A percentile compares a stretch with the other conserved stretches of the same genome.
phyloP scores from a whole-genome alignment of 1,140 invertebrate genomes.

The Drosophila lacteicornis region DNA sequence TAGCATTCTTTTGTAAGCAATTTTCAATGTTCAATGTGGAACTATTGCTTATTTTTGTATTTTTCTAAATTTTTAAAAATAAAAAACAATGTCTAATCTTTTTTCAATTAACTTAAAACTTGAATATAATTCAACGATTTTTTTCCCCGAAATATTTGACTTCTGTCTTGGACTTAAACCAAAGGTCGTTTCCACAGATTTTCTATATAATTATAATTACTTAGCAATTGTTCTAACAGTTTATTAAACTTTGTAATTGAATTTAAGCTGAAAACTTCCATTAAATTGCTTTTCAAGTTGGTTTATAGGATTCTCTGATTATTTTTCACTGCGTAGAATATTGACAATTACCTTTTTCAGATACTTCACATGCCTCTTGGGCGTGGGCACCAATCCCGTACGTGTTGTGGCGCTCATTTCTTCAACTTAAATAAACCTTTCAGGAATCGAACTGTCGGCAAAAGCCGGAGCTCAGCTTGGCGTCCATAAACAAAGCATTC shows the following conservation, averaged over 20 bases:
- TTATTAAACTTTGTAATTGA: background rate
- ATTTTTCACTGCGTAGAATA: background rate
- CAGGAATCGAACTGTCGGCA: background rate
- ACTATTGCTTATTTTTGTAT: too few relatives aligned
- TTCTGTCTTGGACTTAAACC: too few relatives aligned
- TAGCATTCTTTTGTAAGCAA: too few relatives aligned
- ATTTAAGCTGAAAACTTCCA: too few relatives aligned
- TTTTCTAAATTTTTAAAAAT: too few relatives aligned
- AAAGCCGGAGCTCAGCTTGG: slow-evolving; percentile 1
- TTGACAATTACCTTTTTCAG: slow-evolving; percentile 63
- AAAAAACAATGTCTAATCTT: too few relatives aligned
- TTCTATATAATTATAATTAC: background rate
- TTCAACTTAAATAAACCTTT: background rate
- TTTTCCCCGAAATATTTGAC: too few relatives aligned
- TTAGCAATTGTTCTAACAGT: background rate
- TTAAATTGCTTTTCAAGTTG: background rate
- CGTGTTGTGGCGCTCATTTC: slow-evolving; percentile 76
- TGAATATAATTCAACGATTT: too few relatives aligned
- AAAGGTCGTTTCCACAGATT: background rate
- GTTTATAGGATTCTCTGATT: background rate
- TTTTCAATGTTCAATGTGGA: background rate
- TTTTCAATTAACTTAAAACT: too few relatives aligned
- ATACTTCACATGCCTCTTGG: slow-evolving; percentile 63
- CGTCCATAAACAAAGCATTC: slow-evolving; percentile 24
- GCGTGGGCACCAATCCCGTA: slow-evolving; percentile 76